A percentile compares a stretch with the other conserved stretches of the same genome.
phyloP scores from a whole-genome alignment of 2,888 invertebrate species.

The Geotrupes spiniger region DNA sequence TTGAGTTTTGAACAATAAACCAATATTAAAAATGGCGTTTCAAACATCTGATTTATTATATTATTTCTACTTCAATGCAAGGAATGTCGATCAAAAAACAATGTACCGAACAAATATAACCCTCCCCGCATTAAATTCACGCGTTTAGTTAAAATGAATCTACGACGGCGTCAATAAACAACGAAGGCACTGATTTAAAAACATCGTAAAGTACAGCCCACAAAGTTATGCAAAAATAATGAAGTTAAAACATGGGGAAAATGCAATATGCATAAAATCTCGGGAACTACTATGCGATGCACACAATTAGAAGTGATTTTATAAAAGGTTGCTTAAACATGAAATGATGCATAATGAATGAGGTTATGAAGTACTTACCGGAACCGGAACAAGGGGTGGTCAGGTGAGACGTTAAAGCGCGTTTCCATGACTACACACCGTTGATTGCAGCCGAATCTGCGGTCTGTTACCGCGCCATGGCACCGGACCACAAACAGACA shows the following conservation, averaged over 20 bases:
- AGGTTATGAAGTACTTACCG: slow-evolving; percentile 38
- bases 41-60: too few relatives aligned
- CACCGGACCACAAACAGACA: slow-evolving; percentile 28
- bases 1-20: too few relatives aligned
- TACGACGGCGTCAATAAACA: too few relatives aligned
- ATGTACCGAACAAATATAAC: too few relatives aligned
- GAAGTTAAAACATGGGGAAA: slow-evolving; percentile 14
- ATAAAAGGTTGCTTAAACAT: slow-evolving; percentile 34
- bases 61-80: too few relatives aligned
- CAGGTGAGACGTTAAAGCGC: slow-evolving; percentile 40
- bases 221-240: slow-evolving; percentile 24
- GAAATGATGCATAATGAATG: slow-evolving; percentile 38
- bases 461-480: slow-evolving; percentile 31
- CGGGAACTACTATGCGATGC: slow-evolving; percentile 20
- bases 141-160: too few relatives aligned
- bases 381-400: slow-evolving; percentile 33
- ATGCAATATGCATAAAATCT: slow-evolving; percentile 12
- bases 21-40: too few relatives aligned
- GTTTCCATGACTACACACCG: slow-evolving; percentile 36
- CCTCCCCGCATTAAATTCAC: too few relatives aligned
- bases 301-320: slow-evolving; percentile 35
- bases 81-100: too few relatives aligned
- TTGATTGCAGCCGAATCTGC: slow-evolving; percentile 36
- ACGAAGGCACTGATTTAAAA: too few relatives aligned
- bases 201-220: too few relatives aligned